These are phyloP conservation scores for Hirtodrosophila cameraria DNA, from an alignment of 2,888 invertebrate genomes.

Conservation along the genomic window DNA sequence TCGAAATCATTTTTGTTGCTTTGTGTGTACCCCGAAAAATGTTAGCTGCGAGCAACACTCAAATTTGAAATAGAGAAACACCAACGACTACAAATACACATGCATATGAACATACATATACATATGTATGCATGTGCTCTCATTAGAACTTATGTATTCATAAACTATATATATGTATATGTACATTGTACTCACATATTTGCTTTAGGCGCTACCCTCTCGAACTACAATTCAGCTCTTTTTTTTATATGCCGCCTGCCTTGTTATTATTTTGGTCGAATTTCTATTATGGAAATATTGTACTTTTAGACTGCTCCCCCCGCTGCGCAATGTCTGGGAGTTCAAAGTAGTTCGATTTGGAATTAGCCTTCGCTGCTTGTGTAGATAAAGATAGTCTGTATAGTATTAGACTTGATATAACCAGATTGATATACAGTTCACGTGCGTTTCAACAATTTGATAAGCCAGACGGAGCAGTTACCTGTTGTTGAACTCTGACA, in stretches of 20 bases:
- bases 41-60: constrained; percentile 41
- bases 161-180: background rate
- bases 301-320: constrained; percentile 6
- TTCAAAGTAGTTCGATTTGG: constrained; percentile 38
- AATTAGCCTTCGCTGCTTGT: constrained; percentile 39
- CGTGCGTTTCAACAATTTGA: constrained; percentile 74
- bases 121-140: constrained; percentile 6
- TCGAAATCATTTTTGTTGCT: constrained; percentile 71
- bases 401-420: constrained; percentile 33
- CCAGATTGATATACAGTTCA: constrained; percentile 60
- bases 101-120: background rate
- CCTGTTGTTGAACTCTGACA: constrained; percentile 62
- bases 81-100: background rate
- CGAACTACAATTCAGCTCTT: constrained; percentile 7
- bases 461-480: constrained; percentile 27
- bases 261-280: constrained; percentile 25
- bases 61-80: constrained; percentile 59
- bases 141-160: constrained; percentile 3
- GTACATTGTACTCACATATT: too few relatives aligned
- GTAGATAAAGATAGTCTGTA: constrained; percentile 40
- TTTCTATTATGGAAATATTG: constrained; percentile 5
- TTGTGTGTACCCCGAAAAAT: constrained; percentile 63
- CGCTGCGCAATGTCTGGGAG: constrained; percentile 27
- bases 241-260: constrained; percentile 1
- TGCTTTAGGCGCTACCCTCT: constrained; percentile 13